Evolutionary conservation across 1,140 invertebrate genomes (phyloP).

Genomic region (Dinoponera quadriceps): DNA sequence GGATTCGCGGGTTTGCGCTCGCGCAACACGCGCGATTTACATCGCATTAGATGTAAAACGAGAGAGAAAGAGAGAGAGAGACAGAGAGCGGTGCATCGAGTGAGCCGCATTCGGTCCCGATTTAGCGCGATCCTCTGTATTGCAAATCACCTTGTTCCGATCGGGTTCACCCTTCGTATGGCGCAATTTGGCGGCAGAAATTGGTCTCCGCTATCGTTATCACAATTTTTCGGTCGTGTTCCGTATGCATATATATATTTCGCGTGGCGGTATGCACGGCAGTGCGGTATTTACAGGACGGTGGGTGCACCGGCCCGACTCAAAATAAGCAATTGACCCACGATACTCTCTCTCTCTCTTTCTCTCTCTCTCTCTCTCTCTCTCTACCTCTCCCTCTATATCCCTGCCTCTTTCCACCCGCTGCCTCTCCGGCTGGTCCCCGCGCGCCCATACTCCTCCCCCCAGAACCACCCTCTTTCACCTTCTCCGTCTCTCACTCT

Average conservation of each 20-base stretch:
- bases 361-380: conserved; percentile 23
- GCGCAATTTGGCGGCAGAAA: conserved; percentile 73
- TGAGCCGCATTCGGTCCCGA: conserved; percentile 13
- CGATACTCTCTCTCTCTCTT: conserved; percentile 62
- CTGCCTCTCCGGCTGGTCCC: conserved; percentile 20
- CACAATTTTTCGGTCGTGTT: conserved; percentile 75
- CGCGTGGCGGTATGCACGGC: conserved; percentile 54
- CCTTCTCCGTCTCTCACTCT: conserved; percentile 63
- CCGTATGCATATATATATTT: conserved; percentile 60
- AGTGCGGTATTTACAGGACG: conserved; percentile 77
- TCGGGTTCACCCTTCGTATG: conserved; percentile 65
- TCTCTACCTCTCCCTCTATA: conserved; percentile 23
- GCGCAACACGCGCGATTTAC: not conserved
- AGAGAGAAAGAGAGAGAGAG: too few relatives aligned
- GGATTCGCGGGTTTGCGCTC: not conserved
- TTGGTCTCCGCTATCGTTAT: conserved; percentile 76
- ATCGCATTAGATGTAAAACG: conserved; percentile 2
- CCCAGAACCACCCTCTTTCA: conserved; percentile 40
- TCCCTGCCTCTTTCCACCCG: conserved; percentile 1
- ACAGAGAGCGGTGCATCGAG: too few relatives aligned
- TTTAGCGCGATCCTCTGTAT: conserved; percentile 22
- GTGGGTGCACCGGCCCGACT: conserved; percentile 75
- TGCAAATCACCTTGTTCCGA: conserved; percentile 70
- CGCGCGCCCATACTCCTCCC: conserved; percentile 30
- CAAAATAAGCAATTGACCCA: conserved; percentile 84